Evolutionary conservation across 2,797 vertebrate species (phyloP), one percentile per base, ranked within the genome.

Genomic region (Spinibarbus caldwelli): DNA sequence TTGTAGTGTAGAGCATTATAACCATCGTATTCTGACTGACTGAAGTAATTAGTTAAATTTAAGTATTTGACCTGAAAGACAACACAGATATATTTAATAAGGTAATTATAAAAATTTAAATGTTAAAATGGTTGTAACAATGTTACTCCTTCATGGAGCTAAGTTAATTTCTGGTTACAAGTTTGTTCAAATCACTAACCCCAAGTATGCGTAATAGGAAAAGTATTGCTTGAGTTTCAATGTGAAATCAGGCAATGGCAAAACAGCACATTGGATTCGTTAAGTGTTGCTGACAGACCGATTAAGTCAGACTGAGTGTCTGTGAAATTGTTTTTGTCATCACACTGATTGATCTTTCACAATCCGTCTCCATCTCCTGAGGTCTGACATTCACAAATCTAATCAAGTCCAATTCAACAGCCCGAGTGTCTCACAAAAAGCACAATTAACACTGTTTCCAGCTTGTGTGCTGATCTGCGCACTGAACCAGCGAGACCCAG

Each of bases 321-420:
- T 57, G 83, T 70, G 64, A 84, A 84, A 84, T 70, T 15, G 83
- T 84, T 84, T 68, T 57, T 70, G 82, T 84, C 82, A 57, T 78
- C 73, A 12, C 47, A 54, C 31, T 26, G 82, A 84, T 29, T 78
- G 62, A 70, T 77, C 82, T 21, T 75, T 83, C 82, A 64, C 57
- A 23, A 49, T 21, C 72, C 10, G 6, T 31, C 73, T 84, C 17
- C 45, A 84, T 76, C 59, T 78, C 57, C 31, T 3, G 52, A 83
- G 57, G 41, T 78, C 82, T 84, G 64, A 78, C 49, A 59, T 78
- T 41, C 62, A 34, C 64, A 70, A 70, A 84, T 54, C 62, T 38
- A 57, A 84, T 78, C 43, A 77, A 52, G 47, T 70, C 45, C 54
- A 26, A 75, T 76, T 66, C 45, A 49, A 2, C 57, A 77, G 43